Percentiles rank a stretch among this genome's conserved stretches.
phyloP scores from a whole-genome alignment of 2,797 vertebrate genomes.

The Lagodon rhomboides region DNA sequence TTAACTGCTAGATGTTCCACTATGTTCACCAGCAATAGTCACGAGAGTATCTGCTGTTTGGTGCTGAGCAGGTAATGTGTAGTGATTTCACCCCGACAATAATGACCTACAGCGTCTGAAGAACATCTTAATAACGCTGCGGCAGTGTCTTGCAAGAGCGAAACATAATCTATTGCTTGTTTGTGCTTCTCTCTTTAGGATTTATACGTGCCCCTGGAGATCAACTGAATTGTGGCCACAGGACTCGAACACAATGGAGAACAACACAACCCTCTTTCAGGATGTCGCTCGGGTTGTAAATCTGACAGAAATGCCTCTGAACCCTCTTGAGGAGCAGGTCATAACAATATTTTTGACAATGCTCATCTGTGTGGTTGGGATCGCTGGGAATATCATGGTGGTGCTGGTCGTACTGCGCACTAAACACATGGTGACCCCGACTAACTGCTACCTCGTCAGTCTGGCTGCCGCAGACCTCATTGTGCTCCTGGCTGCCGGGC shows the following conservation, averaged over 20 bases:
- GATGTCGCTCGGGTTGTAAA: slow-evolving; percentile 53
- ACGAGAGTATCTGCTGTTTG: not conserved
- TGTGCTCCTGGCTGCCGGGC: slow-evolving; percentile 89
- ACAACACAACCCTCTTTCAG: slow-evolving; percentile 68
- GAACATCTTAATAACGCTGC: not conserved
- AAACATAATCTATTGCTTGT: not conserved
- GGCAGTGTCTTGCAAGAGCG: not conserved
- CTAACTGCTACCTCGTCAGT: slow-evolving; percentile 94
- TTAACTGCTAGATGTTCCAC: not conserved
- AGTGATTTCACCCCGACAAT: not conserved
- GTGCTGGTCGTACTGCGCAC: slow-evolving; percentile 91
- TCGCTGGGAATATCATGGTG: slow-evolving; percentile 90
- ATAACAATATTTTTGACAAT: slow-evolving; percentile 88
- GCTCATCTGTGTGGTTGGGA: slow-evolving; percentile 90
- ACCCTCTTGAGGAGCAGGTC: slow-evolving; percentile 87
- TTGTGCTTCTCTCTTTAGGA: slow-evolving; percentile 44
- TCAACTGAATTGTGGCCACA: slow-evolving; percentile 38
- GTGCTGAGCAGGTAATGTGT: not conserved
- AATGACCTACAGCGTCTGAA: not conserved
- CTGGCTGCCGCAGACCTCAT: slow-evolving; percentile 91
- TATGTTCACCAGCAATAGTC: not conserved
- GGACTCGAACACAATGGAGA: slow-evolving; percentile 72
- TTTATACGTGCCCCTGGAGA: slow-evolving; percentile 30
- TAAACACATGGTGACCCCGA: slow-evolving; percentile 93
- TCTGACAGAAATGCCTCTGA: slow-evolving; percentile 84